Percentiles rank a stretch among this genome's conserved stretches.
Evolutionary conservation across 2,113 vertebrate genomes (phyloP).

Genomic region (Tenrec ecaudatus): DNA sequence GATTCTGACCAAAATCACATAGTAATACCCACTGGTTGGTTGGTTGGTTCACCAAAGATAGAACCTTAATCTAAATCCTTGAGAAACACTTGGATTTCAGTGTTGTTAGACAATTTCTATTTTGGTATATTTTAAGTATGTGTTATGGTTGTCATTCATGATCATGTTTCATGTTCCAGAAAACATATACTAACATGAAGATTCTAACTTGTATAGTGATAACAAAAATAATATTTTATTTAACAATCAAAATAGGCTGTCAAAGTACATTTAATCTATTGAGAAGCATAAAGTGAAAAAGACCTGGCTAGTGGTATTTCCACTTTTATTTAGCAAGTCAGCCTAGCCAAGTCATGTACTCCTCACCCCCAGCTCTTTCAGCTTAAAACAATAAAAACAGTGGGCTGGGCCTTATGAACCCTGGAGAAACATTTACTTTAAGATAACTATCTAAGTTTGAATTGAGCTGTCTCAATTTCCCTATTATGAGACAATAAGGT

Average conservation of each 20-base stretch:
- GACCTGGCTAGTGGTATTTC: background rate
- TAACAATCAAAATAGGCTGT: constrained; percentile 14
- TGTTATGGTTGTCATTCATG: background rate
- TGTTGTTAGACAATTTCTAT: too few species aligned
- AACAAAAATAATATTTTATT: background rate
- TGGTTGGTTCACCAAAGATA: background rate
- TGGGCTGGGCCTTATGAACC: background rate
- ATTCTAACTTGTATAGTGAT: background rate
- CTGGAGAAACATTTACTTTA: background rate
- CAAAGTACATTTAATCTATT: background rate
- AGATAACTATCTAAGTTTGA: constrained; percentile 15
- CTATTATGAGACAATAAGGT: background rate
- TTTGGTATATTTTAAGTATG: background rate
- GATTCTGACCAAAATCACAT: constrained; percentile 33
- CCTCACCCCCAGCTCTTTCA: background rate
- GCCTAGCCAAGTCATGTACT: background rate
- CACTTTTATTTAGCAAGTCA: constrained; percentile 19
- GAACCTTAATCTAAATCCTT: background rate
- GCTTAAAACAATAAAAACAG: background rate
- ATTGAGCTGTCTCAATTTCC: background rate
- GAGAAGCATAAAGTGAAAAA: background rate
- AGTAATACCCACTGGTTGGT: background rate
- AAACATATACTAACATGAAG: background rate
- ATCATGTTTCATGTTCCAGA: constrained; percentile 13
- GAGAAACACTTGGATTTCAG: background rate